Conservation (phyloP, 1,140 invertebrate species). For the Drosophila tropicalis region DNA sequence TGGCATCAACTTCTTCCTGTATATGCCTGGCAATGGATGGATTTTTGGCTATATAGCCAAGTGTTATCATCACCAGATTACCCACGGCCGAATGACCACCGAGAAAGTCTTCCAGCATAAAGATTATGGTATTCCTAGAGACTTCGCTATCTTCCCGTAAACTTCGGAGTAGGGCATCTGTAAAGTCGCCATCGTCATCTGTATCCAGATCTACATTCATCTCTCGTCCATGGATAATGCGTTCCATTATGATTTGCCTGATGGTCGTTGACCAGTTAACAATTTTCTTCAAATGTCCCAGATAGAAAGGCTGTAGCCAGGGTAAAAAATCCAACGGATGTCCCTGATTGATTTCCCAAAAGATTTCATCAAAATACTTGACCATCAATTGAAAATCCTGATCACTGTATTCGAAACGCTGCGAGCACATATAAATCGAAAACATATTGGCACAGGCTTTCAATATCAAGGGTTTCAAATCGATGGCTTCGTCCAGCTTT, state of each 20-base stretch:
- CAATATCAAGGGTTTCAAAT: constrained; percentile 87
- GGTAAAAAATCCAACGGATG: constrained; percentile 94
- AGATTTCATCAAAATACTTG: constrained; percentile 91
- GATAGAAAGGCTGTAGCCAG: constrained; percentile 90
- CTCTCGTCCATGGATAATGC: constrained; percentile 88
- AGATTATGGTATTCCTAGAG: constrained; percentile 88
- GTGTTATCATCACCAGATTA: constrained; percentile 90
- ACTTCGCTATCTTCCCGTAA: constrained; percentile 86
- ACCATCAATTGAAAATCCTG: constrained; percentile 87
- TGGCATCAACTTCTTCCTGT: constrained; percentile 88
- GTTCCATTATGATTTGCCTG: constrained; percentile 88
- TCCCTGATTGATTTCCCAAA: constrained; percentile 95
- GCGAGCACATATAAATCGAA: constrained; percentile 92
- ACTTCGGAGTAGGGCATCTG: constrained; percentile 89
- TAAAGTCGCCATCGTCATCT: constrained; percentile 87
- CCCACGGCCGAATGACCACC: constrained; percentile 94
- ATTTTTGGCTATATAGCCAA: constrained; percentile 87
- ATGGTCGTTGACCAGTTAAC: constrained; percentile 88
- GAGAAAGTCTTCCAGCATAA: constrained; percentile 92
- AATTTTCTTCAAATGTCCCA: constrained; percentile 88
- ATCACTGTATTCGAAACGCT: constrained; percentile 88
- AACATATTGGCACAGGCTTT: constrained; percentile 93
- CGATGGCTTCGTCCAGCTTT: constrained; percentile 70
- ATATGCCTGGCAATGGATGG: constrained; percentile 87
- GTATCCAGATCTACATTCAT: constrained; percentile 84